Percentiles rank a stretch among this genome's conserved stretches.
Evolutionary conservation across 1,140 invertebrate species (phyloP).

Genomic region (Lucilia cuprina): DNA sequence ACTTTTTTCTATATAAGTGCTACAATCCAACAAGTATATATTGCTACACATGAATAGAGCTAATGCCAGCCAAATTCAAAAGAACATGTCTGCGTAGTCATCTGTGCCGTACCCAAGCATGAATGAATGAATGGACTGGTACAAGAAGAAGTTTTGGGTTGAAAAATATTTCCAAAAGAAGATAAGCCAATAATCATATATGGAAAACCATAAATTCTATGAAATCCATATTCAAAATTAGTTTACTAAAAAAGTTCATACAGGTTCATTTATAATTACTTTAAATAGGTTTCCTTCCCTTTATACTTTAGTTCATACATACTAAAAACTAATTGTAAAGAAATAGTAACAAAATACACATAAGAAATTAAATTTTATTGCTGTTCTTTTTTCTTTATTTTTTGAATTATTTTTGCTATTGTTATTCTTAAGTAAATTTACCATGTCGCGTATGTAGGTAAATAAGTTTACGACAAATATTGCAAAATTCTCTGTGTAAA

Average conservation of each 20-base stretch:
- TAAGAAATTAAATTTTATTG: not conserved
- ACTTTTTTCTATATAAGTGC: not conserved
- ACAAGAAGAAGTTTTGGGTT: too few species aligned
- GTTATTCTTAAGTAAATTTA: conserved; percentile 1
- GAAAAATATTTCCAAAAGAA: too few species aligned
- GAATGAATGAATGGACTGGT: not conserved
- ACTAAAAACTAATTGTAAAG: not conserved
- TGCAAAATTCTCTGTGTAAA: not conserved
- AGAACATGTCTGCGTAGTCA: too few species aligned
- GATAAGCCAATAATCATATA: too few species aligned
- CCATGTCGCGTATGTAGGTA: not conserved
- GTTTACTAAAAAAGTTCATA: too few species aligned
- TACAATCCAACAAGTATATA: not conserved
- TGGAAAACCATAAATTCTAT: too few species aligned
- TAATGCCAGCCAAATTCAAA: not conserved
- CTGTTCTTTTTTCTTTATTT: not conserved
- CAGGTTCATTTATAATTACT: too few species aligned
- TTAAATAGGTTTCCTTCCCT: too few species aligned
- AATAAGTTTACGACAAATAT: not conserved
- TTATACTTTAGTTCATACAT: too few species aligned
- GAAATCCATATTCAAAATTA: too few species aligned
- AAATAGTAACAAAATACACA: not conserved
- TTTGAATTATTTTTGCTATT: not conserved
- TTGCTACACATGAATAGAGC: not conserved
- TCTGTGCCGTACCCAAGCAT: not conserved